Base-by-base conservation (phyloP, 2,113 vertebrate species). In the Spea bombifrons region DNA sequence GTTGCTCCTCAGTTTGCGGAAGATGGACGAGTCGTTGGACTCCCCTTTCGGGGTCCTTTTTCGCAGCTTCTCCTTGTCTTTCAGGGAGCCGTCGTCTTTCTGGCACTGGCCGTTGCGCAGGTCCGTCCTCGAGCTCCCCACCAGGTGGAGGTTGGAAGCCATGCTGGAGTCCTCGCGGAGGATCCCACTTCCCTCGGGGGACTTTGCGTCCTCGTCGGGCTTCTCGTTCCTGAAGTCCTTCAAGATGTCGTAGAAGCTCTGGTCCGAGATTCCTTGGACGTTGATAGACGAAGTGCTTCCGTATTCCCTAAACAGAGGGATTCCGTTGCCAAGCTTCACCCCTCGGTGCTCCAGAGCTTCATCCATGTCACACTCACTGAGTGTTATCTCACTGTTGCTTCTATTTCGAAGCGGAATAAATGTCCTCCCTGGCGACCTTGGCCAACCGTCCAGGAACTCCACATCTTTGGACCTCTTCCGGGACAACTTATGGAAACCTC, bases 281-380 rank as follows among this genome's bases (percentile, higher is more conserved):
- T 98, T 93, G 1, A 98, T 97, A 86, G 97, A 98, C 2, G 97
- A 98, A 0, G 96, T 97, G 90, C 97, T 98, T 65, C 97, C 97
- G 0, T 98, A 98, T 65, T 97, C 96, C 0, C 96, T 90, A 87
- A 93, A 96, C 0, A 95, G 83, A 0, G 90, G 90, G 5, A 88
- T 70, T 0, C 88, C 87, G 0, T 82, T 48, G 0, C 84, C 5
- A n/a, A 82, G 70, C 10, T 83, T 85, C 6, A 52, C 0, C 0
- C 83, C 87, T 2, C 87, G 85, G 0, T 69, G 4, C 0, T 88
- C 84, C 1, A 87, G 82, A 0, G 75, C 2, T 13, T 95, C 88
- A 1, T 87, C 88, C 7, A 87, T 81, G 0, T 98, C 97, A 17
- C 94, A 95, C 75, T 98, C 96, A 0, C 95, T 96, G 12, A 98